Conservation (phyloP, 64 coral and sea anemone species). For the Porites lutea region DNA sequence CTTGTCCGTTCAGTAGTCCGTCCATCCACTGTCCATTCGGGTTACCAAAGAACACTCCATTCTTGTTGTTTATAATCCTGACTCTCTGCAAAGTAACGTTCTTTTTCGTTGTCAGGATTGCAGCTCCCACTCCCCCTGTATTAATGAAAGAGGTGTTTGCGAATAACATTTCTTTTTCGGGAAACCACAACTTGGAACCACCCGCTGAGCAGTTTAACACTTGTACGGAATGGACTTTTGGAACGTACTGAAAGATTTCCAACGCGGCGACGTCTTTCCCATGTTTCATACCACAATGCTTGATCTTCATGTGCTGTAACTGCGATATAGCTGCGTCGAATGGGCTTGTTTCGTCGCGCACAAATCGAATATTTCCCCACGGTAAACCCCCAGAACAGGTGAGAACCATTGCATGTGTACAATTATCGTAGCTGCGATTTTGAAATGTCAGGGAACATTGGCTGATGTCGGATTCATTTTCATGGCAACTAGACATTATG, state of each 20-base stretch:
- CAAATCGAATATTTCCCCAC: constrained; percentile 84
- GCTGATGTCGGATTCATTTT: constrained; percentile 62
- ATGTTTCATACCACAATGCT: constrained; percentile 68
- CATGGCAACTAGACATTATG: constrained; percentile 20
- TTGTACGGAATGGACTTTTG: constrained; percentile 50
- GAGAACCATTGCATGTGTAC: neutral
- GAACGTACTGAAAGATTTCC: constrained; percentile 46
- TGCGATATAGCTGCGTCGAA: neutral
- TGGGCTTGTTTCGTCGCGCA: neutral
- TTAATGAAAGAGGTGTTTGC: neutral
- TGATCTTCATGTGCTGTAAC: constrained; percentile 51
- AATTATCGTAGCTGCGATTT: neutral
- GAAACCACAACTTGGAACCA: constrained; percentile 30
- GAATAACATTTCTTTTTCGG: neutral
- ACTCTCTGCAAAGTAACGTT: constrained; percentile 11
- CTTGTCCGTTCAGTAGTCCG: constrained; percentile 4
- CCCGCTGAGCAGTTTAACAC: constrained; percentile 66
- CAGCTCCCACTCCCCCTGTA: neutral
- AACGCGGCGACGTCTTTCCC: constrained; percentile 56
- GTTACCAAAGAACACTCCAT: neutral
- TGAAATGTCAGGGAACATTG: constrained; percentile 39
- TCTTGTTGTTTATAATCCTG: neutral
- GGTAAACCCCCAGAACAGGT: constrained; percentile 44
- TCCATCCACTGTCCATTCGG: constrained; percentile 1
- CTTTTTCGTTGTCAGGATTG: neutral